These are phyloP conservation scores for Meteorus cinctellus DNA, from an alignment of 2,888 invertebrate genomes.

Conservation along the genomic window DNA sequence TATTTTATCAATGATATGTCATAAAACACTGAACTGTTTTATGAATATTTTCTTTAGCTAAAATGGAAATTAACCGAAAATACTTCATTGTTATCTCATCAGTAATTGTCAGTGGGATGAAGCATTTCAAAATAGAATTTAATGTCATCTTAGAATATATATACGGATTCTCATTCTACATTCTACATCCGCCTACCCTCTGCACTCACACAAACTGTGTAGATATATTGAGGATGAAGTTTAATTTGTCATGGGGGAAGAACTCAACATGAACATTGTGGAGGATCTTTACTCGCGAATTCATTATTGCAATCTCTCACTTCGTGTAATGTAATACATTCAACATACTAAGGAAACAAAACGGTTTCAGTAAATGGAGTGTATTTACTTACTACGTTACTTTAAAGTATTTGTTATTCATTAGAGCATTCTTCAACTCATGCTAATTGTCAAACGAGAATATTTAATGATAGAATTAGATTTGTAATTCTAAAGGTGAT, in stretches of 20 bases:
- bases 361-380: no score
- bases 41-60: neutral
- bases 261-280: neutral
- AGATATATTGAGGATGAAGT: neutral
- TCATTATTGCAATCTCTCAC: conserved; percentile 8
- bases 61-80: conserved; percentile 32
- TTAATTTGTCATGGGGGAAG: conserved; percentile 1
- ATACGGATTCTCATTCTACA: neutral
- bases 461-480: no score
- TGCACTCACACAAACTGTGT: neutral
- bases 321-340: neutral
- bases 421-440: no score
- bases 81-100: conserved; percentile 10
- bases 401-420: no score
- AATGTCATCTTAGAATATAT: conserved; percentile 22
- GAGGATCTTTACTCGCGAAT: neutral
- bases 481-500: no score
- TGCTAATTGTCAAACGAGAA: no score
- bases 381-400: no score
- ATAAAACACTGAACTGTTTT: neutral
- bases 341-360: neutral
- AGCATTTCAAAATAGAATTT: conserved; percentile 31
- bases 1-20: neutral
- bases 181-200: neutral
- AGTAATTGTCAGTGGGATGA: conserved; percentile 30